Conservation (phyloP, 2,113 vertebrate genomes). For the Alaudala cheleensis region DNA sequence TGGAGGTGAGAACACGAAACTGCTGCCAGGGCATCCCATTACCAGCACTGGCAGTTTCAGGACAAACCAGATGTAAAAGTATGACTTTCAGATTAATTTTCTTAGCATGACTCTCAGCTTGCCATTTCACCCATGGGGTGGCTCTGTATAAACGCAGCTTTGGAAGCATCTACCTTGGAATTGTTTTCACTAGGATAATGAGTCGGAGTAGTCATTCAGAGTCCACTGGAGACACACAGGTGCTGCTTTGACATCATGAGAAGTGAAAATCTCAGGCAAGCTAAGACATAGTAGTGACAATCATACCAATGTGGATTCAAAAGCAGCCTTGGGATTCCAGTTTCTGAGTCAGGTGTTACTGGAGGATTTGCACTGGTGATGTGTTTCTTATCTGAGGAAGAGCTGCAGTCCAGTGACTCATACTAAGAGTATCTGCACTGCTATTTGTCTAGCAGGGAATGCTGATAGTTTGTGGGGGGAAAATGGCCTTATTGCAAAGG, state of each 20-base stretch:
- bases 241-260: not conserved
- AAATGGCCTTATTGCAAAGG: slow-evolving; percentile 16
- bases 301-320: not conserved
- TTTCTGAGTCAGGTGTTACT: slow-evolving; percentile 28
- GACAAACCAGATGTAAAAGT: not conserved
- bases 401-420: slow-evolving; percentile 42
- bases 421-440: not conserved
- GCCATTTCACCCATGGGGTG: not conserved
- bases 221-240: not conserved
- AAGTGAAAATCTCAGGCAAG: not conserved
- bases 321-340: not conserved
- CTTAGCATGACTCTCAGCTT: not conserved
- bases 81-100: not conserved
- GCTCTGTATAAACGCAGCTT: not conserved
- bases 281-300: not conserved
- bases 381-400: not conserved
- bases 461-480: not conserved
- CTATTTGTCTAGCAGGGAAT: not conserved
- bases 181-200: not conserved
- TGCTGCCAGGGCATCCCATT: not conserved
- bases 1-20: not conserved
- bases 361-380: not conserved
- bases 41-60: not conserved
- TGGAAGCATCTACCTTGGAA: not conserved
- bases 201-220: not conserved